Base-by-base conservation (phyloP, 2,113 vertebrate species). In the Dascyllus trimaculatus region DNA sequence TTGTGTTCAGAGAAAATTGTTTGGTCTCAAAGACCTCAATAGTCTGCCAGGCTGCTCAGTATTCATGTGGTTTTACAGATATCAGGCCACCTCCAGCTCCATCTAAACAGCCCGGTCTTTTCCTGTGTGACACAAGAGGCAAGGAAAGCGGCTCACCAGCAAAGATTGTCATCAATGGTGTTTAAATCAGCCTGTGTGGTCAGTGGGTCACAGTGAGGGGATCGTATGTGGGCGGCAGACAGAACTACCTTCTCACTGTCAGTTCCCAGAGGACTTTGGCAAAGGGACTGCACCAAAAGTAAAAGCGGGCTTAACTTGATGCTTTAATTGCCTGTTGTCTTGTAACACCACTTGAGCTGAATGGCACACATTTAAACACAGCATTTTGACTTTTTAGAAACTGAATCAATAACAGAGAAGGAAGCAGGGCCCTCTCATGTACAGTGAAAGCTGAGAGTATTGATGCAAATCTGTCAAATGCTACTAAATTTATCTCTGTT, bases 1-100 rank as follows among this genome's bases (percentile, higher is more conserved):
- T 81, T 89, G 59, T 80, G 77, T 61, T 79, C 21, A 25, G 51
- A 64, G 74, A 75, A 82, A 65, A 76, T 57, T 54, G 60, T 75
- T 79, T 49, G 57, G 48, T 77, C 57, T 61, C 32, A 63, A 18
- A 14, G 15, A 72, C 51, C 73, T 45, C 24, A 22, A 63, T 57
- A 74, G 43, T 81, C 24, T 73, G 59, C 22, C 43, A 48, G 21
- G 70, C 49, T 40, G 69, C 38, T 88, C 32, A 71, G 64, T 58
- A 80, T 87, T 87, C 68, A 69, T 58, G 26, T 43, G 56, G 46
- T 24, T 82, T 57, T 5, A 18, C 26, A 70, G 59, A 65, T 22
- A 24, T 43, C 51, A 52, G 45, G 38, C 38, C 26, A 49, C 9
- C 56, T 67, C 45, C 8, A 69, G 53, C 63, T 66, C 59, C 10